Conservation (phyloP, 2,113 vertebrate genomes). For the Ginglymostoma cirratum region DNA sequence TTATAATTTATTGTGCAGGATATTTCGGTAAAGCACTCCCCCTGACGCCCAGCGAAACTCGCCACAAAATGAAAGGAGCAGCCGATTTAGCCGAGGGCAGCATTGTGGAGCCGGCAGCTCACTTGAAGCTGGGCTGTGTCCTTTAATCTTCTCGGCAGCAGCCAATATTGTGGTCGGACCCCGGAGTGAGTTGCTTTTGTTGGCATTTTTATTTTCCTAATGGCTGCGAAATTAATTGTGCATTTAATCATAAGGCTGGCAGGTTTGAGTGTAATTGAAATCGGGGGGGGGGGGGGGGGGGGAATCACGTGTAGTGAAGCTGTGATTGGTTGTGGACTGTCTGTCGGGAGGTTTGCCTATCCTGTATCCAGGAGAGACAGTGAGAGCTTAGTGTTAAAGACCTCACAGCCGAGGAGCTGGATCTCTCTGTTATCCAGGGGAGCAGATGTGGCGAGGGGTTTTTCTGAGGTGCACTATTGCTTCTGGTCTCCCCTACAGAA, state of each 20-base stretch:
- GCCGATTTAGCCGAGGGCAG: too few relatives aligned
- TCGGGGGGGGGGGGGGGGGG: not conserved
- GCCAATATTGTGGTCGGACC: not conserved
- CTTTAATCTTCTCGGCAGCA: not conserved
- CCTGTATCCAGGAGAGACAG: not conserved
- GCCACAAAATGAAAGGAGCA: not conserved
- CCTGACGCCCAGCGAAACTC: not conserved
- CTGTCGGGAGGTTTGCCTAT: not conserved
- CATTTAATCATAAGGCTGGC: constrained; percentile 5
- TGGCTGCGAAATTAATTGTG: constrained; percentile 20
- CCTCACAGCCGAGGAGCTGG: not conserved
- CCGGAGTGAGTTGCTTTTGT: not conserved
- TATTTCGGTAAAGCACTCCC: not conserved
- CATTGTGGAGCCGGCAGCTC: not conserved
- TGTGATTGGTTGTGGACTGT: not conserved
- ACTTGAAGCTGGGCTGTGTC: not conserved
- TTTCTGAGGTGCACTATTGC: too few relatives aligned
- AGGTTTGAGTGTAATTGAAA: constrained; percentile 28
- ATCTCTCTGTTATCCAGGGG: not conserved
- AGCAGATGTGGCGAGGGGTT: too few relatives aligned
- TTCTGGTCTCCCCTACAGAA: too few relatives aligned
- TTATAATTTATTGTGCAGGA: not conserved
- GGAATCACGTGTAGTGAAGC: constrained; percentile 3
- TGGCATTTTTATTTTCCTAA: not conserved
- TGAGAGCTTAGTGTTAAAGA: too few relatives aligned